Evolutionary conservation across 1,140 invertebrate genomes (phyloP), one percentile per base, ranked within the genome.

Genomic region (Drosophila kepulauana): DNA sequence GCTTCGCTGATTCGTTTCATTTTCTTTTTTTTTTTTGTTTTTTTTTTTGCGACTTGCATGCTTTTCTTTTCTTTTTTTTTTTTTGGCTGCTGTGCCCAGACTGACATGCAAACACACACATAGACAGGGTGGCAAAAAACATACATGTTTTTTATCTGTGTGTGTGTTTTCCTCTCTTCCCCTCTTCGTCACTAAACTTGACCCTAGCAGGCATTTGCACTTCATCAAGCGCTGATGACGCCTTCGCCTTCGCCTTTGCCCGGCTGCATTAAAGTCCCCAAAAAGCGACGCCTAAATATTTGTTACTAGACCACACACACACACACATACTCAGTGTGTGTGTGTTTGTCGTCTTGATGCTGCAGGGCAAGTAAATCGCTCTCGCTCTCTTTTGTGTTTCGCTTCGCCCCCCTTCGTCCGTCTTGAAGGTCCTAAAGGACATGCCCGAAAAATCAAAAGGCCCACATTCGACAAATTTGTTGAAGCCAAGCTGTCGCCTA

Each of bases 151-250:
- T 52, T 6, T 38, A 56, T 25, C 20, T 25, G 35, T 48, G 70
- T 56, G 15, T 28, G 64, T 66, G 73, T 48, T 49, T 63, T 69
- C 81, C 68, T 63, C 79, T 41, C 82, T 76, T 72, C 73, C 51
- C n/a, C 6, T 54, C 15, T 25, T 25, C 20, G 20, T 2, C 15
- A 16, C 85, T 85, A 88, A 89, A 89, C 86, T 89, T 89, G 85
- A 89, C 86, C 85, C 78, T 75, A 76, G 66, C 71, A 90, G 71
- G 81, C 75, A 89, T 90, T 89, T 89, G 81, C 86, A 89, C 85
- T 89, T 90, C 86, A 89, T 89, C 85, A 90, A 85, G 78, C 68
- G 46, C 38, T 75, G 20, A 25, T 25, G 20, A 25, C 20, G 20
- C 20, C 20, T 25, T 25, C 3, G 20, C 0, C 20, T 25, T 25